A percentile compares a stretch with the other conserved stretches of the same genome.
These are phyloP conservation scores for Eristalis arbustorum DNA, from an alignment of 2,888 invertebrate species.

Conservation along the genomic window DNA sequence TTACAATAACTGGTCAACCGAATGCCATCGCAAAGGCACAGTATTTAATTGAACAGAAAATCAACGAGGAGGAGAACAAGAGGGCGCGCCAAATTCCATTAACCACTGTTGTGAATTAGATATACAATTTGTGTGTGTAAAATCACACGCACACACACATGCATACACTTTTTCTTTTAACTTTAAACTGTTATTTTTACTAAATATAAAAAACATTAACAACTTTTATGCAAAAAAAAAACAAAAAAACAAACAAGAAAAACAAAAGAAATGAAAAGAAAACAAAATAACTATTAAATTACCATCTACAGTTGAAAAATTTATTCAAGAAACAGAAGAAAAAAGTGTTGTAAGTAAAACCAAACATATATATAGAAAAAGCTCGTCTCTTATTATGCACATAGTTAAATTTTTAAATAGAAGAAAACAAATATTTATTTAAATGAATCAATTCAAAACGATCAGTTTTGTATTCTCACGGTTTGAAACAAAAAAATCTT, in stretches of 20 bases:
- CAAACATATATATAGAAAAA: constrained; percentile 43
- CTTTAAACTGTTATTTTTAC: constrained; percentile 62
- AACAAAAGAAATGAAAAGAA: neutral
- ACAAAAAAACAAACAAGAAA: constrained; percentile 9
- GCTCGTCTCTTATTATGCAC: constrained; percentile 64
- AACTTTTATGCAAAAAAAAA: constrained; percentile 11
- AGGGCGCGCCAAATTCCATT: constrained; percentile 93
- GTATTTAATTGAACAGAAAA: constrained; percentile 97
- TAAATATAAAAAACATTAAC: constrained; percentile 25
- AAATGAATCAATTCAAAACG: constrained; percentile 21
- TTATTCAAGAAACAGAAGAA: constrained; percentile 41
- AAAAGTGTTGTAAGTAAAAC: constrained; percentile 51
- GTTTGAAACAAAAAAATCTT: constrained; percentile 29
- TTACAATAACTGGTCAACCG: constrained; percentile 95
- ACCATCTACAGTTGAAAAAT: constrained; percentile 49
- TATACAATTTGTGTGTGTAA: constrained; percentile 63
- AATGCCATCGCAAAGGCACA: constrained; percentile 95
- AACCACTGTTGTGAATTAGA: constrained; percentile 81
- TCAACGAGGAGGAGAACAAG: constrained; percentile 97
- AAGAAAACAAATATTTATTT: constrained; percentile 51
- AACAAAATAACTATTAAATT: constrained; percentile 26
- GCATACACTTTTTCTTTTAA: constrained; percentile 61
- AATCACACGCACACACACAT: constrained; percentile 28
- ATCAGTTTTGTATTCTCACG: constrained; percentile 51
- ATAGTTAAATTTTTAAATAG: constrained; percentile 58